These are phyloP conservation scores for Caracal caracal DNA, from an alignment of 2,113 vertebrate genomes.

Conservation along the genomic window DNA sequence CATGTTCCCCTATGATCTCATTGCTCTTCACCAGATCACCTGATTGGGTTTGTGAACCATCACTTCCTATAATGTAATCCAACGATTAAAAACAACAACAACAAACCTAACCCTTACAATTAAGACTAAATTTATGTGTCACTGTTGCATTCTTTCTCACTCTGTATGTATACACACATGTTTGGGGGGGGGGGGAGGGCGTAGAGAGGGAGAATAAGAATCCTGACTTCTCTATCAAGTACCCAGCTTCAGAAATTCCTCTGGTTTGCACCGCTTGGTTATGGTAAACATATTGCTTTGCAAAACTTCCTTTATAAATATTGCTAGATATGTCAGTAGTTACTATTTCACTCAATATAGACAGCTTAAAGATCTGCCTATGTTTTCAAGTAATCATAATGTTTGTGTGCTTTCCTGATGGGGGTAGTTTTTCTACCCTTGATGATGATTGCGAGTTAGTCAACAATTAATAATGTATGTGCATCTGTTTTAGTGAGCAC, in stretches of 20 bases:
- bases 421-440: slow-evolving; percentile 72
- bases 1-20: not conserved
- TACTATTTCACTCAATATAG: slow-evolving; percentile 75
- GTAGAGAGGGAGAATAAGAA: not conserved
- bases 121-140: not conserved
- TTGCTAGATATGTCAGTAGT: slow-evolving; percentile 43
- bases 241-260: not conserved
- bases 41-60: slow-evolving; percentile 44
- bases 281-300: slow-evolving; percentile 62
- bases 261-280: slow-evolving; percentile 39
- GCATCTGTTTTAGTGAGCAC: slow-evolving; percentile 79
- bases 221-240: not conserved
- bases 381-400: slow-evolving; percentile 81
- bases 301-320: slow-evolving; percentile 66
- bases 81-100: slow-evolving; percentile 1
- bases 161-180: slow-evolving; percentile 7
- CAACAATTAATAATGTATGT: slow-evolving; percentile 85
- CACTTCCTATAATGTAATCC: slow-evolving; percentile 20
- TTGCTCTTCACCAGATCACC: slow-evolving; percentile 5
- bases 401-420: slow-evolving; percentile 81
- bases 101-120: not conserved
- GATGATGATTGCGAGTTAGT: slow-evolving; percentile 79
- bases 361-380: slow-evolving; percentile 77
- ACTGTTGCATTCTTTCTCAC: not conserved
- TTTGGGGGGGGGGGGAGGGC: not conserved